These are phyloP conservation scores for Enteromius thamalakanensis DNA, from an alignment of 2,797 vertebrate species.

Conservation along the genomic window DNA sequence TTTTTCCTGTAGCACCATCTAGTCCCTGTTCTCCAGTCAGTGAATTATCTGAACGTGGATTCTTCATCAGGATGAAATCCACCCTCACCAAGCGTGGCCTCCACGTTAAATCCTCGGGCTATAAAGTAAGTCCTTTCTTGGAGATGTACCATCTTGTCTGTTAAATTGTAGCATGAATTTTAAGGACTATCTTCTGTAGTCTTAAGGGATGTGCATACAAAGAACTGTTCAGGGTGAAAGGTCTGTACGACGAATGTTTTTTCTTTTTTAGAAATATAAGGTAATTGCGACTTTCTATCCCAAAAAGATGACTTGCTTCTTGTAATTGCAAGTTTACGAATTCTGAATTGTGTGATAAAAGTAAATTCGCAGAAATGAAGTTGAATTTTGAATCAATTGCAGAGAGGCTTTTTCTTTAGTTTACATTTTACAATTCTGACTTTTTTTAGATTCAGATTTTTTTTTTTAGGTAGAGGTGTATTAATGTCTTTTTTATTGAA, in stretches of 20 bases:
- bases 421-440: too few relatives aligned
- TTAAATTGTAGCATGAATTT: constrained; percentile 26
- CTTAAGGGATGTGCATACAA: not conserved
- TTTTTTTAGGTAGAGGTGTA: too few relatives aligned
- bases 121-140: constrained; percentile 80
- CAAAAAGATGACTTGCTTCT: too few relatives aligned
- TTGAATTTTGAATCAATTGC: not conserved
- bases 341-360: not conserved
- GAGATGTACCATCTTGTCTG: constrained; percentile 37
- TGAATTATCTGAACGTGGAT: constrained; percentile 80
- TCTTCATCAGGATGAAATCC: constrained; percentile 92
- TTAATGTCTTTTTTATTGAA: too few relatives aligned
- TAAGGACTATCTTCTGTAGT: not conserved
- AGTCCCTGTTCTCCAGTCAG: constrained; percentile 73
- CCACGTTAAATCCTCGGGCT: constrained; percentile 90
- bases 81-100: constrained; percentile 90
- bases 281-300: too few relatives aligned
- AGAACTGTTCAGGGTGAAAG: not conserved
- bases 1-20: constrained; percentile 69
- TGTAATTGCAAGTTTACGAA: too few relatives aligned
- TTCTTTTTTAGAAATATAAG: too few relatives aligned
- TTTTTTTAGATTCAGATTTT: too few relatives aligned
- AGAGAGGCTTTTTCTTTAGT: too few relatives aligned
- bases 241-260: not conserved
- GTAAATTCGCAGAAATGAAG: not conserved